Percentiles rank a stretch among this genome's conserved stretches.
phyloP scores from a whole-genome alignment of 2,888 invertebrate species.

The Euzophera pinguis region DNA sequence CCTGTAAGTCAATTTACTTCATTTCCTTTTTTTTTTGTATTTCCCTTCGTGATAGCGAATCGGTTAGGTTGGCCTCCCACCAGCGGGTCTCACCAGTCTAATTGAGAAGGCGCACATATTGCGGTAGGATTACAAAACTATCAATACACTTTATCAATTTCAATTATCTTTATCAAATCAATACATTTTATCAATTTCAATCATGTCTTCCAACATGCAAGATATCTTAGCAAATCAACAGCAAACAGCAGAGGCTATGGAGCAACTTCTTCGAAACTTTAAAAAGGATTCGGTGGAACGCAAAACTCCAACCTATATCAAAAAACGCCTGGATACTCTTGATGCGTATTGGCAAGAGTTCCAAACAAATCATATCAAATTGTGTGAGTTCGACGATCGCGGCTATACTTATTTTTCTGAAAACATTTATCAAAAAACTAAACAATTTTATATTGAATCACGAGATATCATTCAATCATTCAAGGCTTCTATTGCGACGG shows the following conservation, averaged over 20 bases:
- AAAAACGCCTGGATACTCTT: neutral
- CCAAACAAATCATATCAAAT: neutral
- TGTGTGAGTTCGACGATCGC: neutral
- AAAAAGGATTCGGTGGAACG: neutral
- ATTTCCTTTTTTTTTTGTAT: neutral
- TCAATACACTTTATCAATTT: neutral
- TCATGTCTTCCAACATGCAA: neutral
- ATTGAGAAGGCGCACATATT: slow-evolving; percentile 4
- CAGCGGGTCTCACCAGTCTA: neutral
- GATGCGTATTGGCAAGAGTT: neutral
- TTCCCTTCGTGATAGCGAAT: slow-evolving; percentile 5
- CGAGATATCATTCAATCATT: neutral
- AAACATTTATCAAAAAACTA: neutral
- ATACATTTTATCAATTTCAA: neutral
- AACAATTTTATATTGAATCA: neutral
- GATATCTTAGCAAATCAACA: neutral
- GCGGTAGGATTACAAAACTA: neutral
- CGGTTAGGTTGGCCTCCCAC: slow-evolving; percentile 3
- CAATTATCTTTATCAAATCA: too few species aligned
- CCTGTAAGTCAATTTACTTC: neutral
- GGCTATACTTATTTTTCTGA: neutral
- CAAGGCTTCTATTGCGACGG: neutral
- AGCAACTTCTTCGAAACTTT: neutral
- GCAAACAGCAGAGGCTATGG: neutral
- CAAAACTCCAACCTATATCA: neutral